Percentiles rank a stretch among this genome's conserved stretches.
Evolutionary conservation across 2,797 vertebrate genomes (phyloP).

Genomic region (Enteromius unitaeniatus): DNA sequence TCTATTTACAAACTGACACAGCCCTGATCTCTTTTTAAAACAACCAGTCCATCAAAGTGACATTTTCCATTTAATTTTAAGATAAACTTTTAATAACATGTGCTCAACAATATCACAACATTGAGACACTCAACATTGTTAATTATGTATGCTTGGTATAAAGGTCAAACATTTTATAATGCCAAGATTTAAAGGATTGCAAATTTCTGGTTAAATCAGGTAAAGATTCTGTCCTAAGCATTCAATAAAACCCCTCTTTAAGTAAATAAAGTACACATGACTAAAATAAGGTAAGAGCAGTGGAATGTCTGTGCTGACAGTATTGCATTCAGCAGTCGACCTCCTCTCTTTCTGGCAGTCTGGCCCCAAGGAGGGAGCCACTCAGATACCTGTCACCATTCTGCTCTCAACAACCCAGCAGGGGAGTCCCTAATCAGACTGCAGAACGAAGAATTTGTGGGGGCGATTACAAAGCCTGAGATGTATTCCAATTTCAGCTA

Average conservation of each 20-base stretch:
- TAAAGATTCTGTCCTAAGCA: not conserved
- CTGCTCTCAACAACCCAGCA: constrained; percentile 43
- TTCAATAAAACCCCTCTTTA: not conserved
- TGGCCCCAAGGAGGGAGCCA: constrained; percentile 30
- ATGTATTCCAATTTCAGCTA: constrained; percentile 33
- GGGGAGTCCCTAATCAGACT: constrained; percentile 46
- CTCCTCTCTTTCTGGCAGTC: constrained; percentile 17
- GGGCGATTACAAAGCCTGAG: constrained; percentile 44
- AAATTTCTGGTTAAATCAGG: not conserved
- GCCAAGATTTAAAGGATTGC: not conserved
- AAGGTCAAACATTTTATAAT: not conserved
- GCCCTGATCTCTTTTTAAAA: not conserved
- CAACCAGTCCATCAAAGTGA: not conserved
- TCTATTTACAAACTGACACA: too few species aligned
- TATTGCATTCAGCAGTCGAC: constrained; percentile 17
- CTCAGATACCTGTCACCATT: constrained; percentile 42
- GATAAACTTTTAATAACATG: not conserved
- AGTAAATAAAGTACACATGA: not conserved
- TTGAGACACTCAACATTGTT: not conserved
- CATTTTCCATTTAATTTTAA: not conserved
- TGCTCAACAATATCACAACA: not conserved
- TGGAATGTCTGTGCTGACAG: constrained; percentile 36
- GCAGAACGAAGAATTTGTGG: constrained; percentile 43
- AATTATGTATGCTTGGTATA: not conserved
- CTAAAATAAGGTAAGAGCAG: constrained; percentile 13